A percentile compares a stretch with the other conserved stretches of the same genome.
phyloP scores from a whole-genome alignment of 2,113 vertebrate genomes.

The Arizona elegans region DNA sequence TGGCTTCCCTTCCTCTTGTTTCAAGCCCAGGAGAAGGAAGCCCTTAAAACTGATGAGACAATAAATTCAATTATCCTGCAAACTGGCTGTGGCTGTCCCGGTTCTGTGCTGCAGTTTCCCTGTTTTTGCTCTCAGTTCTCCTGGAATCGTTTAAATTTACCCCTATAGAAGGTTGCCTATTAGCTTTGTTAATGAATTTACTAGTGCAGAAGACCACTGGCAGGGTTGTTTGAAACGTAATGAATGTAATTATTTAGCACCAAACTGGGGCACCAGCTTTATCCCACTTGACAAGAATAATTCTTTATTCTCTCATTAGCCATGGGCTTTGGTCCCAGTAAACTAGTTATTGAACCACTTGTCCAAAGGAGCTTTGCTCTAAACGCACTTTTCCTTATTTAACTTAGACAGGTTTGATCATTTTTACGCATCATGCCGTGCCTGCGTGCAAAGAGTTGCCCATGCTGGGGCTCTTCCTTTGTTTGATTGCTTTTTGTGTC shows the following conservation, averaged over 20 bases:
- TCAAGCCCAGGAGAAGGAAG: constrained; percentile 55
- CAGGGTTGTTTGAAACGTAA: constrained; percentile 72
- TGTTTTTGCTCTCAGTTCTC: constrained; percentile 61
- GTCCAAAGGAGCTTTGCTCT: constrained; percentile 72
- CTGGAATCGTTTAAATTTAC: constrained; percentile 67
- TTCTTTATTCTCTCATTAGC: constrained; percentile 80
- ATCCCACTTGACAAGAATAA: constrained; percentile 74
- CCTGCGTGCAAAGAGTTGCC: constrained; percentile 61
- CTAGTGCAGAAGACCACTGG: constrained; percentile 72
- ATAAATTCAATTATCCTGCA: constrained; percentile 60
- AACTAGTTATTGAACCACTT: constrained; percentile 79
- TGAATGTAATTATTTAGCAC: constrained; percentile 79
- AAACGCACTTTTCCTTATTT: constrained; percentile 75
- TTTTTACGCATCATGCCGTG: constrained; percentile 59
- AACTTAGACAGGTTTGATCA: constrained; percentile 70
- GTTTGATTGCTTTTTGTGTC: constrained; percentile 29
- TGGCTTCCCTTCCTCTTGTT: constrained; percentile 49
- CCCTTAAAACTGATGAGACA: constrained; percentile 64
- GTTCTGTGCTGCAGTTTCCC: constrained; percentile 54
- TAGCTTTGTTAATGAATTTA: constrained; percentile 79
- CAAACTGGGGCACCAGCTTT: constrained; percentile 72
- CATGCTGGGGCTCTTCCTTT: constrained; percentile 59
- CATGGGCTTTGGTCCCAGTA: constrained; percentile 71
- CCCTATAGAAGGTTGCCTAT: constrained; percentile 67
- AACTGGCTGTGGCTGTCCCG: constrained; percentile 57